Conservation (phyloP, 35 echinoderm and acorn worm species). For the Apostichopus japonicus region DNA sequence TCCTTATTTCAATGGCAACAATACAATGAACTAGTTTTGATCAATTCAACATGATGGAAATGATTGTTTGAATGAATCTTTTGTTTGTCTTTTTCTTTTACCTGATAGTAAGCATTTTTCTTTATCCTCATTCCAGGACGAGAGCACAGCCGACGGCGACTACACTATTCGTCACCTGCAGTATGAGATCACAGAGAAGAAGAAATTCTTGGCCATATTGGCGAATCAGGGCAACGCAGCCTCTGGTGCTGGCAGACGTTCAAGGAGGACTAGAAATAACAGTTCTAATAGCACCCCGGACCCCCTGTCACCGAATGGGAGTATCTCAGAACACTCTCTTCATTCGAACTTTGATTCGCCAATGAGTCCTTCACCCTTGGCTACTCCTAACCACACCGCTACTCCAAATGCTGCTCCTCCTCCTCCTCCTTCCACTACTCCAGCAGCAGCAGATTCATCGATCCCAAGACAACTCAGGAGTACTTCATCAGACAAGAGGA, state of each 20-base stretch:
- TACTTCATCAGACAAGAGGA: slow-evolving; percentile 70
- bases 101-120: not conserved
- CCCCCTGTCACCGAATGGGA: slow-evolving; percentile 79
- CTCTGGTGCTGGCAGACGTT: slow-evolving; percentile 52
- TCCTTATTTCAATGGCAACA: too few relatives aligned
- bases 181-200: slow-evolving; percentile 81
- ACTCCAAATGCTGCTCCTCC: not conserved
- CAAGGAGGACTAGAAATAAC: slow-evolving; percentile 81
- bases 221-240: slow-evolving; percentile 53
- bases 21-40: too few relatives aligned
- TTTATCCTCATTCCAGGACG: slow-evolving; percentile 28
- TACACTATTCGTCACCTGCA: slow-evolving; percentile 62
- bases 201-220: slow-evolving; percentile 72
- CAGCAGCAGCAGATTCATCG: slow-evolving; percentile 17
- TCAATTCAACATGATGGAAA: too few relatives aligned
- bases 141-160: slow-evolving; percentile 73
- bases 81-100: not conserved
- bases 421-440: not conserved
- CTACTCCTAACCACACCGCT: slow-evolving; percentile 29
- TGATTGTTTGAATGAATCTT: too few relatives aligned
- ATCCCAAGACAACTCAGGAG: slow-evolving; percentile 51
- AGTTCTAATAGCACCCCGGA: slow-evolving; percentile 79
- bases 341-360: slow-evolving; percentile 48
- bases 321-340: slow-evolving; percentile 40
- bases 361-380: slow-evolving; percentile 70